Conservation (phyloP, 2,888 invertebrate species). For the Drosophila anomalata region DNA sequence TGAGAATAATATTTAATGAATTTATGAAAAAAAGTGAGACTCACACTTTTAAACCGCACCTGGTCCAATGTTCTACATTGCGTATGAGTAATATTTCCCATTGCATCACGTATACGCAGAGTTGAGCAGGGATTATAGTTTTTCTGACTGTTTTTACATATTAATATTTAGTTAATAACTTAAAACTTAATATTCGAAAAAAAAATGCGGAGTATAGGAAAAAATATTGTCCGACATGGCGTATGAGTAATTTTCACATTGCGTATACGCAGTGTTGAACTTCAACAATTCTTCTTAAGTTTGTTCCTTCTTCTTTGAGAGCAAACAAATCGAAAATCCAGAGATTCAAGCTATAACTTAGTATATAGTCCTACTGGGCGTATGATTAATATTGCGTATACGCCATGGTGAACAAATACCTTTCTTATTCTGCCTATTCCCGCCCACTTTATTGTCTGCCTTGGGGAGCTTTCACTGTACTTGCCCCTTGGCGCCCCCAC, state of each 20-base stretch:
- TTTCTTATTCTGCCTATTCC: not conserved
- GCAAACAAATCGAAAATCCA: not conserved
- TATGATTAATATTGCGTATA: not conserved
- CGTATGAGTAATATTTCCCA: not conserved
- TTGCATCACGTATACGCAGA: constrained; percentile 48
- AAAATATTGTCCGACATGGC: not conserved
- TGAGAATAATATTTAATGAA: not conserved
- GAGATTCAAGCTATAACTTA: no score
- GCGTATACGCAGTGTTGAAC: constrained; percentile 44
- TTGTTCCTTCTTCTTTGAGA: not conserved
- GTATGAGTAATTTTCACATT: constrained; percentile 12
- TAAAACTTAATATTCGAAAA: no score
- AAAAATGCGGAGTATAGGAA: no score
- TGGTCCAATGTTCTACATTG: not conserved
- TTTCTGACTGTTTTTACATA: no score
- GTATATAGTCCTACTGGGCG: not conserved
- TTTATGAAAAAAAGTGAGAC: no score
- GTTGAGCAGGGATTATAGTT: no score
- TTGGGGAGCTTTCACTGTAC: constrained; percentile 23
- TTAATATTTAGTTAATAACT: no score
- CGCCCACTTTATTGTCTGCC: not conserved
- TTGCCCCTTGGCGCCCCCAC: constrained; percentile 12
- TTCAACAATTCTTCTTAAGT: no score
- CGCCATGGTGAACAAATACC: not conserved
- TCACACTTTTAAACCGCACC: no score